phyloP scores from a whole-genome alignment of 2,797 vertebrate genomes.

The Myotis planiceps region DNA sequence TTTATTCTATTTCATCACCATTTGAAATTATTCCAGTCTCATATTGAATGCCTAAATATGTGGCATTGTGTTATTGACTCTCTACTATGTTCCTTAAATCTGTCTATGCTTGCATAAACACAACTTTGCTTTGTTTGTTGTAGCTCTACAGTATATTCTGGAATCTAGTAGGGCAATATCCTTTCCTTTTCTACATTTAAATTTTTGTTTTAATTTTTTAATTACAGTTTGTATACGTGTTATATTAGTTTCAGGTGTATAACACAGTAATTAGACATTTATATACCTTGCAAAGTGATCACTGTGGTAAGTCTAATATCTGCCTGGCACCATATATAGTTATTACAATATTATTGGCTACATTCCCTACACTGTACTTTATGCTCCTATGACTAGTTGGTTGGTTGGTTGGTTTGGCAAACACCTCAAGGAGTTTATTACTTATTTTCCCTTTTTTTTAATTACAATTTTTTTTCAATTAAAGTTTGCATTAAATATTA shows the following conservation, averaged over 20 bases:
- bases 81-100: not conserved
- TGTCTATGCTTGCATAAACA: not conserved
- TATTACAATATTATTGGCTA: not conserved
- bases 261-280: not conserved
- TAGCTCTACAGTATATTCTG: not conserved
- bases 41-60: not conserved
- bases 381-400: not conserved
- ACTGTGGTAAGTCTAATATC: too few relatives aligned
- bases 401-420: not conserved
- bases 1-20: not conserved
- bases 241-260: too few relatives aligned
- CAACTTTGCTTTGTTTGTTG: not conserved
- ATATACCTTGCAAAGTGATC: not conserved
- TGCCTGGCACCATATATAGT: not conserved
- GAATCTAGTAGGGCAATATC: not conserved
- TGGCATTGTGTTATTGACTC: not conserved
- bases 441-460: not conserved
- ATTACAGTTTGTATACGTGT: not conserved
- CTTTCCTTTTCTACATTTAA: not conserved
- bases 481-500: not conserved
- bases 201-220: not conserved
- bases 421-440: not conserved
- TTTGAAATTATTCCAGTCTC: not conserved
- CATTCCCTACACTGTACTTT: not conserved
- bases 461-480: not conserved